Evolutionary conservation across 2,797 vertebrate species (phyloP).

Genomic region (Scomberomorus guttatus): DNA sequence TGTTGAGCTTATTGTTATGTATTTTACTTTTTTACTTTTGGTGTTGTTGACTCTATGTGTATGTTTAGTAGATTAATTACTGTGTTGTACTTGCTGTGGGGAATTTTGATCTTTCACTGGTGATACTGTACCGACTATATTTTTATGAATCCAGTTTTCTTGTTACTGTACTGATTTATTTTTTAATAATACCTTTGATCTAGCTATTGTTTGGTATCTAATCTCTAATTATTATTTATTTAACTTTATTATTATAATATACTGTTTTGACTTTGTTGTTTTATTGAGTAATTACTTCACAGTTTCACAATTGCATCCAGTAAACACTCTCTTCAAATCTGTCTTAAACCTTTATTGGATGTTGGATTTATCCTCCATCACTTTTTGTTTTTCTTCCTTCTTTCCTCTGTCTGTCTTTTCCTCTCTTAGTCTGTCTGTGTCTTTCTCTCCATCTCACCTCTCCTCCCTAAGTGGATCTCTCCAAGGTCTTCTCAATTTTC

Average conservation of each 20-base stretch:
- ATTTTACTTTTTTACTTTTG: neutral
- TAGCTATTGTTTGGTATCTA: no score
- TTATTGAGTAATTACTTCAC: neutral
- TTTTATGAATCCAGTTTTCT: no score
- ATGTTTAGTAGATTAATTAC: no score
- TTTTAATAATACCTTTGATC: no score
- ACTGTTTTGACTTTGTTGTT: neutral
- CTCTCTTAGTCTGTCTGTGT: neutral
- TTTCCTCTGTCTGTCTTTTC: neutral
- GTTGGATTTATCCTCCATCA: no score
- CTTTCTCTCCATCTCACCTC: neutral
- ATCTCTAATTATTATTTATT: no score
- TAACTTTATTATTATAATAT: no score
- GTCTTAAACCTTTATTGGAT: neutral
- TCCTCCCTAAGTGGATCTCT: constrained; percentile 39
- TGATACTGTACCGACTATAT: no score
- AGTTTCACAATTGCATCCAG: neutral
- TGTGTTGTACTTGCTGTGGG: no score
- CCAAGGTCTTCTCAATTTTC: constrained; percentile 59
- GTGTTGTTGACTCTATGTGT: neutral
- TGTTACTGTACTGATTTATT: no score
- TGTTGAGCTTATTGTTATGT: no score
- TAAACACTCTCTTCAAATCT: neutral
- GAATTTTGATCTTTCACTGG: no score
- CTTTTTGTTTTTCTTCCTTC: constrained; percentile 6